Evolutionary conservation across 1,140 invertebrate genomes (phyloP).

Genomic region (Helicoverpa zea): DNA sequence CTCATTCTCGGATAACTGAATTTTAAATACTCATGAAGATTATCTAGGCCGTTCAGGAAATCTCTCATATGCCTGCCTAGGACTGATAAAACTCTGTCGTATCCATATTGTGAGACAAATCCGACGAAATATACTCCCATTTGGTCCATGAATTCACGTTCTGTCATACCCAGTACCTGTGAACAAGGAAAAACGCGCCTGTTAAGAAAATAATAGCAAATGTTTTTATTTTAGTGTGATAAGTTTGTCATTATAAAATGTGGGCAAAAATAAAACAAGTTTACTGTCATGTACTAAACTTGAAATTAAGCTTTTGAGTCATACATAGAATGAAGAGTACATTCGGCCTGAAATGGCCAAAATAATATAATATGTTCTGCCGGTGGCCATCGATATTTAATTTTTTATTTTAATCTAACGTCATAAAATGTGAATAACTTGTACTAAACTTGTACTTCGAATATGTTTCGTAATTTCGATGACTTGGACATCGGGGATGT

Average conservation of each 20-base stretch:
- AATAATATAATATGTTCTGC: background rate
- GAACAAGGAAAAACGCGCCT: slow-evolving; percentile 20
- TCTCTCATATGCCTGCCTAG: slow-evolving; percentile 97
- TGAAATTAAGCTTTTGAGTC: too few species aligned
- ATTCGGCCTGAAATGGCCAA: too few species aligned
- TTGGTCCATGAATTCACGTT: slow-evolving; percentile 95
- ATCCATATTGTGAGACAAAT: slow-evolving; percentile 97
- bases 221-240: too few species aligned
- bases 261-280: too few species aligned
- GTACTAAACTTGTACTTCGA: background rate
- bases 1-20: slow-evolving; percentile 96
- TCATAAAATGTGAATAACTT: too few species aligned
- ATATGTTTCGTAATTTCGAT: slow-evolving; percentile 51
- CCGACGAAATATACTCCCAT: slow-evolving; percentile 97
- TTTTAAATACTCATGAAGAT: slow-evolving; percentile 98
- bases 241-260: too few species aligned
- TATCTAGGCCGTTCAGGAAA: slow-evolving; percentile 98
- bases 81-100: slow-evolving; percentile 96
- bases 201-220: background rate
- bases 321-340: too few species aligned
- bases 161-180: slow-evolving; percentile 94
- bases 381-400: background rate
- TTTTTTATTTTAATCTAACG: too few species aligned
- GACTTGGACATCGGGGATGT: slow-evolving; percentile 86
- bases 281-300: too few species aligned